Conservation (phyloP, 2,888 invertebrate genomes). For the Mesoligia furuncula region DNA sequence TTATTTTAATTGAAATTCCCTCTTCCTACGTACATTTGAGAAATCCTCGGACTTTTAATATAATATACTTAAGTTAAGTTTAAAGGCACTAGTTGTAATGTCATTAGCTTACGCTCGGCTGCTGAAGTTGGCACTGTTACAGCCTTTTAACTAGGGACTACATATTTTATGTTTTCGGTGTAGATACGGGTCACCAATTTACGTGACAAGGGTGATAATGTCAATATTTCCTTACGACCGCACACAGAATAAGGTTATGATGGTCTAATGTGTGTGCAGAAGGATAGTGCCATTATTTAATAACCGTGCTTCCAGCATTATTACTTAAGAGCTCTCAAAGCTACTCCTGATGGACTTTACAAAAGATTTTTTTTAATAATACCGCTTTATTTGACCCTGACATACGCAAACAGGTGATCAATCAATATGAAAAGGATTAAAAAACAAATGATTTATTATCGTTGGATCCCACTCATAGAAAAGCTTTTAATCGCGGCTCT, state of each 20-base stretch:
- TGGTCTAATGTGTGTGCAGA: constrained; percentile 12
- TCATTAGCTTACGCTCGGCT: constrained; percentile 3
- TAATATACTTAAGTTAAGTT: constrained; percentile 1
- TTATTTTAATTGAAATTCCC: constrained; percentile 52
- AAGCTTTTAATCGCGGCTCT: no score
- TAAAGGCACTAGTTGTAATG: constrained; percentile 10
- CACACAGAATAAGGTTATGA: constrained; percentile 13
- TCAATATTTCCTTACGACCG: constrained; percentile 35
- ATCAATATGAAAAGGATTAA: background rate
- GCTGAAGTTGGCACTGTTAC: background rate
- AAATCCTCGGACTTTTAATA: background rate
- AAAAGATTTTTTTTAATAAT: background rate
- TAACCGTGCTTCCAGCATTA: background rate
- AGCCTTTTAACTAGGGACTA: background rate
- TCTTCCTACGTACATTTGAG: background rate
- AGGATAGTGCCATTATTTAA: constrained; percentile 19
- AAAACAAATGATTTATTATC: no score
- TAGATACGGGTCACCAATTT: constrained; percentile 11
- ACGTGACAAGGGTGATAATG: constrained; percentile 12
- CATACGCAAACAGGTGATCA: background rate
- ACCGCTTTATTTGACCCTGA: background rate
- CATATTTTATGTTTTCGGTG: background rate
- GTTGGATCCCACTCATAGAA: no score
- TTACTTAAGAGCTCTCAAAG: background rate
- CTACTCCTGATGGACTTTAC: no score